Evolutionary conservation across 2,888 invertebrate species (phyloP).

Genomic region (Tipula helvola): DNA sequence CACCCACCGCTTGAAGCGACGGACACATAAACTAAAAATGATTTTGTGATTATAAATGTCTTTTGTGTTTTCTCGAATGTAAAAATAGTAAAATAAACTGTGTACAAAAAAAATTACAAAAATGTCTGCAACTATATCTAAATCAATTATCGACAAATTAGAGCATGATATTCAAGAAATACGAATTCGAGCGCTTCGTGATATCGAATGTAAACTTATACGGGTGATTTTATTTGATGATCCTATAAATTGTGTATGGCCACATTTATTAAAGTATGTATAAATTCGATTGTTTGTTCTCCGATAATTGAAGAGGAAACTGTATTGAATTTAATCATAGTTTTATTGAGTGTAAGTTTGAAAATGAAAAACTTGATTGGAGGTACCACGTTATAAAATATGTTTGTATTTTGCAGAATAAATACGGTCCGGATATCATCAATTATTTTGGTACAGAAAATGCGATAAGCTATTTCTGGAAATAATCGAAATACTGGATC

Average conservation of each 20-base stretch:
- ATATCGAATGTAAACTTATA: slow-evolving; percentile 26
- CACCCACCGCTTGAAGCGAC: neutral
- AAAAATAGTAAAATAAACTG: neutral
- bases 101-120: neutral
- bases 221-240: slow-evolving; percentile 24
- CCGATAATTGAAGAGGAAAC: slow-evolving; percentile 23
- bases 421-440: slow-evolving; percentile 21
- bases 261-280: slow-evolving; percentile 27
- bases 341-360: slow-evolving; percentile 22
- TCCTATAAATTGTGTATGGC: slow-evolving; percentile 24
- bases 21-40: neutral
- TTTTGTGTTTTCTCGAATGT: neutral
- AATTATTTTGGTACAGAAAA: slow-evolving; percentile 22
- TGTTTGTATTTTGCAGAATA: slow-evolving; percentile 17
- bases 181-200: slow-evolving; percentile 27
- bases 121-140: neutral
- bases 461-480: neutral
- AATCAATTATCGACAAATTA: neutral
- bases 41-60: neutral
- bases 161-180: slow-evolving; percentile 29
- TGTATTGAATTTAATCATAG: slow-evolving; percentile 25
- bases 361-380: neutral
- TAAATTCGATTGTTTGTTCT: slow-evolving; percentile 31
- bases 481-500: neutral
- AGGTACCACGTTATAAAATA: neutral